phyloP scores from a whole-genome alignment of 2,888 invertebrate species.

The Drosophila borborema region DNA sequence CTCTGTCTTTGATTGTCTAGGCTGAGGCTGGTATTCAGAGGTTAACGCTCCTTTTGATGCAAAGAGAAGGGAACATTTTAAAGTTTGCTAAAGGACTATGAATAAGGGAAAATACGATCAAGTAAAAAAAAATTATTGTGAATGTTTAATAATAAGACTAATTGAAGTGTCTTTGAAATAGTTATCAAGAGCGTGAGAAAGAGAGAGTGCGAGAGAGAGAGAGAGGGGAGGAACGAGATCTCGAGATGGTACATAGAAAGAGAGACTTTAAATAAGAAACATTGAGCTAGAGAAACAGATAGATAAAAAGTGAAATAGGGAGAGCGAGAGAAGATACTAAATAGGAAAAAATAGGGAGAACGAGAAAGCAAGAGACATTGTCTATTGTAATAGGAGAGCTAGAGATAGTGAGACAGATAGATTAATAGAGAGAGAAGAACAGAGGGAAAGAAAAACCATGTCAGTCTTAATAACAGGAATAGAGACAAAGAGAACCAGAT shows the following conservation, averaged over 20 bases:
- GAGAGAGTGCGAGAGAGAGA: background rate
- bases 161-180: too few relatives aligned
- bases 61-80: background rate
- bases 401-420: too few relatives aligned
- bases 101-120: background rate
- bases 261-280: background rate
- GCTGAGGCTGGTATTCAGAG: conserved; percentile 41
- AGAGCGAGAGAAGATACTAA: background rate
- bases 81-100: conserved; percentile 4
- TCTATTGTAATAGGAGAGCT: too few relatives aligned
- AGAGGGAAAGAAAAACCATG: too few relatives aligned
- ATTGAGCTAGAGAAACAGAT: too few relatives aligned
- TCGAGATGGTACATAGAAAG: background rate
- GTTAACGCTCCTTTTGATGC: conserved; percentile 53
- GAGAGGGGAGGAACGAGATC: background rate
- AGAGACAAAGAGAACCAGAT: too few relatives aligned
- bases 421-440: too few relatives aligned
- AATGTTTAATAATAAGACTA: background rate
- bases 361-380: background rate
- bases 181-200: too few relatives aligned
- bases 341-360: background rate
- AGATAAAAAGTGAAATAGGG: background rate
- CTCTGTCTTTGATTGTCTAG: conserved; percentile 48
- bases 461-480: too few relatives aligned
- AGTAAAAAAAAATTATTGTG: background rate